These are phyloP conservation scores for Sander lucioperca DNA, from an alignment of 2,113 vertebrate species.

Conservation along the genomic window DNA sequence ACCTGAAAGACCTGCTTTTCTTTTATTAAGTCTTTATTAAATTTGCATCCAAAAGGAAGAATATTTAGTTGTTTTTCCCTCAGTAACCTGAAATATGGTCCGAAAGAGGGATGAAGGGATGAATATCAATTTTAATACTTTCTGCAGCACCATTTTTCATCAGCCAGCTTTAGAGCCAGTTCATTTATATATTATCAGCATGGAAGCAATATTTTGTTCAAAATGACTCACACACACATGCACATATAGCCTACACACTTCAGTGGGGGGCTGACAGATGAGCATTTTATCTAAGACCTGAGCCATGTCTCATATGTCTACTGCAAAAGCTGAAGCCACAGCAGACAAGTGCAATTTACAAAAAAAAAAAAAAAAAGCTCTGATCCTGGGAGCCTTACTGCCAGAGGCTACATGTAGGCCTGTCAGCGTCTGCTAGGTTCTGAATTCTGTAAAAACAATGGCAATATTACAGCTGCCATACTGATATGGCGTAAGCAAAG, in stretches of 20 bases:
- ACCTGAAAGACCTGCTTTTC: conserved; percentile 21
- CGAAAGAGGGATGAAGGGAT: conserved; percentile 13
- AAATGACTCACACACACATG: background rate
- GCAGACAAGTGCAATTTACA: background rate
- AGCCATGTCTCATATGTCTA: conserved; percentile 36
- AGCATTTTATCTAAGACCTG: conserved; percentile 46
- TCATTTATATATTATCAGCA: conserved; percentile 43
- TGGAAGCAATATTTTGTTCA: conserved; percentile 32
- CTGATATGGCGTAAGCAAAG: conserved; percentile 31
- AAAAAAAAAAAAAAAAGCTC: background rate
- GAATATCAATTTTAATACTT: conserved; percentile 46
- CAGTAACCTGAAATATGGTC: conserved; percentile 26
- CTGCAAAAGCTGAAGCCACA: conserved; percentile 20
- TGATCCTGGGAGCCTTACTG: conserved; percentile 30
- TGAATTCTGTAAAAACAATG: conserved; percentile 37
- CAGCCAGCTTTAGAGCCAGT: conserved; percentile 29
- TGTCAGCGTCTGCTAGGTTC: conserved; percentile 32
- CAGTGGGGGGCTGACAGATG: conserved; percentile 35
- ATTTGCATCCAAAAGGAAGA: conserved; percentile 61
- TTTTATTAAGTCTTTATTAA: conserved; percentile 11
- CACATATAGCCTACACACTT: background rate
- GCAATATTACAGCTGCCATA: conserved; percentile 52
- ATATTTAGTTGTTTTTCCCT: background rate
- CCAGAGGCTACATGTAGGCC: conserved; percentile 18
- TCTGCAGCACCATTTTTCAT: conserved; percentile 17